A percentile compares a stretch with the other conserved stretches of the same genome.
These are phyloP conservation scores for Tylochromis polylepis DNA, from an alignment of 2,113 vertebrate genomes.

Conservation along the genomic window DNA sequence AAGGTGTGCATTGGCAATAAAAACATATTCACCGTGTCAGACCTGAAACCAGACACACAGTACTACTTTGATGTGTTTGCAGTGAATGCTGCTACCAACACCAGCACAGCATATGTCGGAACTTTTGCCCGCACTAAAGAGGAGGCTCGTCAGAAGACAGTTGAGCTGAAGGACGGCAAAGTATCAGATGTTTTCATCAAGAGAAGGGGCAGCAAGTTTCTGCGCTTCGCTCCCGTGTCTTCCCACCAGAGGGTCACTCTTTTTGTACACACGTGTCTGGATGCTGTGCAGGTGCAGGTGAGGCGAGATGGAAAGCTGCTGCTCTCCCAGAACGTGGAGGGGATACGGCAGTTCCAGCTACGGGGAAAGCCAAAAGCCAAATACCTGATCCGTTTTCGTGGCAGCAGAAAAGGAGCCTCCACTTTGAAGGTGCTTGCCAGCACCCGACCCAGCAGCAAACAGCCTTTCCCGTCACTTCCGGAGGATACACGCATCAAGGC, in stretches of 20 bases:
- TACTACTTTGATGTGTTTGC: slow-evolving; percentile 98
- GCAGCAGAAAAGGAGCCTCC: slow-evolving; percentile 88
- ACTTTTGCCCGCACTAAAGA: slow-evolving; percentile 95
- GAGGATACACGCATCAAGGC: slow-evolving; percentile 95
- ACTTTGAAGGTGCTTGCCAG: slow-evolving; percentile 87
- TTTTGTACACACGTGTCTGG: slow-evolving; percentile 88
- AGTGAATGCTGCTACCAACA: slow-evolving; percentile 84
- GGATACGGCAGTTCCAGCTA: slow-evolving; percentile 88
- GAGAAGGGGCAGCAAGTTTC: slow-evolving; percentile 86
- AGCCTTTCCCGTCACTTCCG: slow-evolving; percentile 88
- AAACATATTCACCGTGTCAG: slow-evolving; percentile 92
- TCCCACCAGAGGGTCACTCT: slow-evolving; percentile 92
- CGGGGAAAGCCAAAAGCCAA: slow-evolving; percentile 94
- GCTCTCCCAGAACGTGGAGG: slow-evolving; percentile 88
- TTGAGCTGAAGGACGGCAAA: slow-evolving; percentile 92
- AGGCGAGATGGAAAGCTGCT: slow-evolving; percentile 89
- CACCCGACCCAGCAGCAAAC: slow-evolving; percentile 86
- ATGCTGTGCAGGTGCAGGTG: slow-evolving; percentile 87
- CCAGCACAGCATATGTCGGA: slow-evolving; percentile 90
- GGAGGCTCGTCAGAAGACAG: slow-evolving; percentile 88
- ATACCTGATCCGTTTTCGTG: slow-evolving; percentile 87
- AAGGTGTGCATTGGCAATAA: slow-evolving; percentile 93
- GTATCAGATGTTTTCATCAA: slow-evolving; percentile 90
- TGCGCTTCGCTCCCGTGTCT: slow-evolving; percentile 90
- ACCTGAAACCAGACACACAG: slow-evolving; percentile 90